Conservation (phyloP, 2,797 vertebrate species). For the Epinephelus coioides region DNA sequence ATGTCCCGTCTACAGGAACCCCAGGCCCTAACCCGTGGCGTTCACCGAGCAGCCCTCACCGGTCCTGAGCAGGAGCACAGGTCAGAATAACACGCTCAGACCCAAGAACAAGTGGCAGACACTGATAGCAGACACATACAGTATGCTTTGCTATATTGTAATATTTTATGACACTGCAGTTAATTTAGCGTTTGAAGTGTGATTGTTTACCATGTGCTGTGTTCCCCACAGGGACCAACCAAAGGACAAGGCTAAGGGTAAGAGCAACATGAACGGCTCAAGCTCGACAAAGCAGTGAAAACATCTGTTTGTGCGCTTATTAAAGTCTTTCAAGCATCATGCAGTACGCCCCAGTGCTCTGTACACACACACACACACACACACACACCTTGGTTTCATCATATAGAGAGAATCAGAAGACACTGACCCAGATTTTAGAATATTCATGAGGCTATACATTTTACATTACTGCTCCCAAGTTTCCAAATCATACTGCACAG, state of each 20-base stretch:
- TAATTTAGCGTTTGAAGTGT: background rate
- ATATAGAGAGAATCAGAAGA: constrained; percentile 13
- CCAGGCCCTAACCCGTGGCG: constrained; percentile 52
- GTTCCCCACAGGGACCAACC: constrained; percentile 82
- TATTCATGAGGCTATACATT: constrained; percentile 2
- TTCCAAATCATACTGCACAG: constrained; percentile 9
- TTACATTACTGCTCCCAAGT: constrained; percentile 11
- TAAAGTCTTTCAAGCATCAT: constrained; percentile 64
- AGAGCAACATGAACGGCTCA: constrained; percentile 80
- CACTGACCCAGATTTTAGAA: constrained; percentile 15
- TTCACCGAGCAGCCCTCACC: constrained; percentile 75
- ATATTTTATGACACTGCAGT: background rate
- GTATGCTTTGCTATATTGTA: background rate
- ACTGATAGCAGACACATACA: background rate
- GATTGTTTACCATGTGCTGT: constrained; percentile 19
- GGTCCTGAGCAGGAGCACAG: constrained; percentile 76
- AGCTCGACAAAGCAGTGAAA: constrained; percentile 81
- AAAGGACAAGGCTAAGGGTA: constrained; percentile 58
- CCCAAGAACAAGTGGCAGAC: constrained; percentile 10
- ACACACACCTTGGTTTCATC: background rate
- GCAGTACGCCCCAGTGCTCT: constrained; percentile 25
- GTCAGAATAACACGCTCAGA: constrained; percentile 74
- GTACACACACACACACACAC: constrained; percentile 2
- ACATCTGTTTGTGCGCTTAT: constrained; percentile 65
- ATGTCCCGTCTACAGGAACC: constrained; percentile 75